These are phyloP conservation scores for Setophaga coronata DNA, from an alignment of 2,113 vertebrate species.

Conservation along the genomic window DNA sequence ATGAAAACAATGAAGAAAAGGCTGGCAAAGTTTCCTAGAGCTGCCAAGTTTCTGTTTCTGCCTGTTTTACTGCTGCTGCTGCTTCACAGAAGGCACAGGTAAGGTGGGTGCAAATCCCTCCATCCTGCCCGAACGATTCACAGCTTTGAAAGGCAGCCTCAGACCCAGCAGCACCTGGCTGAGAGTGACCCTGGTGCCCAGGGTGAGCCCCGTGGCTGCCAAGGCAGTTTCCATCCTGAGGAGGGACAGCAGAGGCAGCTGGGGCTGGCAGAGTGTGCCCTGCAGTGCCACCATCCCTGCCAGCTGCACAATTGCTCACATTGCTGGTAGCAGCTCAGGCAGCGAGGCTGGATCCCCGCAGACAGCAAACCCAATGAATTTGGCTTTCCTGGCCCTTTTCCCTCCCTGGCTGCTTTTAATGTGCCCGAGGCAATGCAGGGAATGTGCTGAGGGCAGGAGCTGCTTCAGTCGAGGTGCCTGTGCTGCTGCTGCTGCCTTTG, in stretches of 20 bases:
- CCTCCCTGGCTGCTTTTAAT: background rate
- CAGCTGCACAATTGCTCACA: background rate
- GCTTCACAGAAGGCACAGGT: background rate
- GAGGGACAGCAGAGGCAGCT: background rate
- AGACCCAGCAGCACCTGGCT: background rate
- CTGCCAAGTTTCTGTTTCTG: background rate
- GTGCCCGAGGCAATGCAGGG: background rate
- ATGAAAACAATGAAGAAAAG: background rate
- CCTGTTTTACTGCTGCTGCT: background rate
- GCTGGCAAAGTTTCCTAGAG: background rate
- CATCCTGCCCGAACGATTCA: fast-evolving
- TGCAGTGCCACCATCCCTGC: fast-evolving
- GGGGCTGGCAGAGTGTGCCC: fast-evolving
- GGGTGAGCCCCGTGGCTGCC: background rate
- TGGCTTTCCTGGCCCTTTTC: background rate
- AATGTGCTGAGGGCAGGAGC: background rate
- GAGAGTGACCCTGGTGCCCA: background rate
- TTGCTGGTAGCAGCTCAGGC: background rate
- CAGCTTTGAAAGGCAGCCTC: fast-evolving
- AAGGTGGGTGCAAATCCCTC: background rate
- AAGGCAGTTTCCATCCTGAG: fast-evolving
- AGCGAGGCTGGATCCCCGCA: background rate
- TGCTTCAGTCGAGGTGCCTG: background rate
- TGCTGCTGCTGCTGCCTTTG: background rate
- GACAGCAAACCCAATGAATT: background rate